Base-by-base conservation (phyloP, 2,888 invertebrate genomes). In the Drosophila ezoana region DNA sequence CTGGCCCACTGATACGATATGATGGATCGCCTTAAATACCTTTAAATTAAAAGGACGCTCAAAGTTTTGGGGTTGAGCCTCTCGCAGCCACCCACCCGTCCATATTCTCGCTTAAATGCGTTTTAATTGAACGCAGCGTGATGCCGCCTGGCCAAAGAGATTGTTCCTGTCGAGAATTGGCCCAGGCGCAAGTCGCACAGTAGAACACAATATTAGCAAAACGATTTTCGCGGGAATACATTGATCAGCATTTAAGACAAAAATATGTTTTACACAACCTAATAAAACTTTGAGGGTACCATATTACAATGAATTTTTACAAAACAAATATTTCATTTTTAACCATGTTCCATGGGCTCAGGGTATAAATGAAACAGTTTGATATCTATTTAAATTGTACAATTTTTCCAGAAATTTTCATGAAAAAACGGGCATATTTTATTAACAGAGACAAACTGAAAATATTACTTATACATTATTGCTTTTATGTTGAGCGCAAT, bases 1-100 rank as follows among this genome's bases (percentile, higher is more conserved):
- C 67, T 40, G 62, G 77, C 66, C 62, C 57, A 72, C 87, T 77
- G 86, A 86, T 88, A 77, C 68, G 81, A 44, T 90, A 88, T 90
- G 90, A 90, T 90, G 91, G 91, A 90, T 90, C 89, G 91, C 86
- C 85, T 89, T 90, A 90, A 91, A 90, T 91, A 90, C 90, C 91
- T 91, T 90, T 87, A 90, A 91, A 90, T 91, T 90, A 90, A 91
- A 90, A 90, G 76, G 90, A 72, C 53, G 85, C 87, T 76, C 81
- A 82, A 66, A 65, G 67, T 66, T 64, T 67, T 61, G 67, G 51
- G 72, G 51, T 57, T 52, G 70, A 37, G 53, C 18, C 14, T 14
- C 13, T 1, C 37, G 6, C 13, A 14, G n/a, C 14, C 14, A 4
- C 20, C 47, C 49, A 28, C 8, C 45, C 62, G 10, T n/a, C 23